phyloP scores from a whole-genome alignment of 2,888 invertebrate genomes.

The Watsonalla binaria region DNA sequence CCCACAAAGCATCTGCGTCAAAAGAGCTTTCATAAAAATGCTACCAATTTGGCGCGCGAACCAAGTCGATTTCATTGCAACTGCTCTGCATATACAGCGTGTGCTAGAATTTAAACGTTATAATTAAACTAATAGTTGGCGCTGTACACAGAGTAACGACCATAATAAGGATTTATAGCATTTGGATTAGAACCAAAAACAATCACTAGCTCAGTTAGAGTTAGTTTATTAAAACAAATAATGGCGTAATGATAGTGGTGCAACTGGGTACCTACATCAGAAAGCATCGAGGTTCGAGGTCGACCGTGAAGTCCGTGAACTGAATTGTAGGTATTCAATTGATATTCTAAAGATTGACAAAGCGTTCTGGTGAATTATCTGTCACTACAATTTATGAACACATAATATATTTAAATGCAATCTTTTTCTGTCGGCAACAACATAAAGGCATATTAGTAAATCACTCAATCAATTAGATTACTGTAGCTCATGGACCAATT shows the following conservation, averaged over 20 bases:
- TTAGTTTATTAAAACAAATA: conserved; percentile 19
- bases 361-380: background rate
- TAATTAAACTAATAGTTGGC: conserved; percentile 40
- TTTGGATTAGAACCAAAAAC: conserved; percentile 47
- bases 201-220: conserved; percentile 19
- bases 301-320: conserved; percentile 8
- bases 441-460: no score
- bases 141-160: conserved; percentile 24
- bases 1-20: conserved; percentile 3
- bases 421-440: no score
- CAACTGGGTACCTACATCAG: conserved; percentile 9
- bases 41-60: conserved; percentile 1
- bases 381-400: background rate
- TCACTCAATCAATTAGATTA: no score
- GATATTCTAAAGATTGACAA: background rate
- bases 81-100: background rate
- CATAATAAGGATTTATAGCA: conserved; percentile 40
- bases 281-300: conserved; percentile 18
- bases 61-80: background rate
- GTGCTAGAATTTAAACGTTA: conserved; percentile 18
- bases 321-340: background rate
- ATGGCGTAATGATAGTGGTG: conserved; percentile 17
- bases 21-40: no score
- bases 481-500: no score
- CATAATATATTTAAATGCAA: no score